Percentiles rank a stretch among this genome's conserved stretches.
Conservation (phyloP, 2,797 vertebrate species). For the Sphenopsis melanotis region DNA sequence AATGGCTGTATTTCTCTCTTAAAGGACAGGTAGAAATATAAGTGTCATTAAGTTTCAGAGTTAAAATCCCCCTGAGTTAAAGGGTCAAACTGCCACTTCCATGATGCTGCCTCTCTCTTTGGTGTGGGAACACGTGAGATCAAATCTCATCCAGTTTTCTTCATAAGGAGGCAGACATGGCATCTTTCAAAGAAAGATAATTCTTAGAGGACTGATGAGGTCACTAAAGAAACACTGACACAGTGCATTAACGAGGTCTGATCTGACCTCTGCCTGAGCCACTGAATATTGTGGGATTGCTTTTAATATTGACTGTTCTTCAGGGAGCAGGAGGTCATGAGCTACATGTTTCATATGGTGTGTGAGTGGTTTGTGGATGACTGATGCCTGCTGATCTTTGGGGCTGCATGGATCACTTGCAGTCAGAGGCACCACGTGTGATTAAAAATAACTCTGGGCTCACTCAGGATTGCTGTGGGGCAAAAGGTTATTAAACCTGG, state of each 20-base stretch:
- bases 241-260: slow-evolving; percentile 21
- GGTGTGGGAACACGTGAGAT: neutral
- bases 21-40: neutral
- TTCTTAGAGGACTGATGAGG: slow-evolving; percentile 33
- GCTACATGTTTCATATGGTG: neutral
- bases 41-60: neutral
- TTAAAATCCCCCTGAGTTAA: neutral
- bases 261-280: slow-evolving; percentile 36
- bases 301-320: slow-evolving; percentile 40
- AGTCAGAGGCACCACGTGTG: neutral
- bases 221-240: slow-evolving; percentile 50
- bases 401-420: slow-evolving; percentile 39
- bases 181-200: slow-evolving; percentile 12
- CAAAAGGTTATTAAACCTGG: slow-evolving; percentile 21
- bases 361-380: slow-evolving; percentile 16
- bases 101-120: neutral
- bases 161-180: neutral
- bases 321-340: slow-evolving; percentile 25
- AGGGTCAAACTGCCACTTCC: neutral
- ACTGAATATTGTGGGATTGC: slow-evolving; percentile 8
- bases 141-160: neutral
- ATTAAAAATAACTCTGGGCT: slow-evolving; percentile 20
- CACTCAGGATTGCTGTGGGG: neutral
- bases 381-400: slow-evolving; percentile 41
- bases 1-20: neutral